A percentile compares a stretch with the other conserved stretches of the same genome.
These are phyloP conservation scores for Oncopeltus fasciatus DNA, from an alignment of 1,140 invertebrate species.

Conservation along the genomic window DNA sequence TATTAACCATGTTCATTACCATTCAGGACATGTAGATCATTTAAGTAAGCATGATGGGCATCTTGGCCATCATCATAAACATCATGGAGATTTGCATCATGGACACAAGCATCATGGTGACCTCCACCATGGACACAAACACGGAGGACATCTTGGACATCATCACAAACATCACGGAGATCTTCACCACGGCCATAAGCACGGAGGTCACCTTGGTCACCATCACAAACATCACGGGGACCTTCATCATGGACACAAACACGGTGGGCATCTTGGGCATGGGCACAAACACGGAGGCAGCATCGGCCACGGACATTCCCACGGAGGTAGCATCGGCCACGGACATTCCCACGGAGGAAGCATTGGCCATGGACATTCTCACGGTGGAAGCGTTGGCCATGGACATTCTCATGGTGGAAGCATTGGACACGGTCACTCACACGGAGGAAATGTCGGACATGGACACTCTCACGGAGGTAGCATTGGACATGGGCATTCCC, in stretches of 20 bases:
- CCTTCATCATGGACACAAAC: not conserved
- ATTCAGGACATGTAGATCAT: constrained; percentile 7
- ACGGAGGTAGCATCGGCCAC: not conserved
- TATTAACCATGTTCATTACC: constrained; percentile 13
- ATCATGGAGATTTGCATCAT: not conserved
- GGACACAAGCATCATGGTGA: not conserved
- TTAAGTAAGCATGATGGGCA: constrained; percentile 7
- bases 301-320: not conserved
- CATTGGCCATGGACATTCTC: not conserved
- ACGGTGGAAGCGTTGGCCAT: not conserved
- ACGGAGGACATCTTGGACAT: not conserved
- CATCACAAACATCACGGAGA: not conserved
- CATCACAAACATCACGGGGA: not conserved
- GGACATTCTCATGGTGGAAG: not conserved
- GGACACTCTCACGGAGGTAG: not conserved
- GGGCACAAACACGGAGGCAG: not conserved
- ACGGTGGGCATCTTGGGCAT: constrained; percentile 2
- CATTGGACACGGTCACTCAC: not conserved
- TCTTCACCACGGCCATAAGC: not conserved
- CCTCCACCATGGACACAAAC: not conserved
- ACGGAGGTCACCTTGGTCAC: not conserved
- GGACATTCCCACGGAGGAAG: not conserved
- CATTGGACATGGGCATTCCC: constrained; percentile 2
- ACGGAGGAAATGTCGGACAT: not conserved
- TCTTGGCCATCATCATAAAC: constrained; percentile 1